Percentiles rank a stretch among this genome's conserved stretches.
These are phyloP conservation scores for Teinopalpus imperialis DNA, from an alignment of 2,888 invertebrate species.

Conservation along the genomic window DNA sequence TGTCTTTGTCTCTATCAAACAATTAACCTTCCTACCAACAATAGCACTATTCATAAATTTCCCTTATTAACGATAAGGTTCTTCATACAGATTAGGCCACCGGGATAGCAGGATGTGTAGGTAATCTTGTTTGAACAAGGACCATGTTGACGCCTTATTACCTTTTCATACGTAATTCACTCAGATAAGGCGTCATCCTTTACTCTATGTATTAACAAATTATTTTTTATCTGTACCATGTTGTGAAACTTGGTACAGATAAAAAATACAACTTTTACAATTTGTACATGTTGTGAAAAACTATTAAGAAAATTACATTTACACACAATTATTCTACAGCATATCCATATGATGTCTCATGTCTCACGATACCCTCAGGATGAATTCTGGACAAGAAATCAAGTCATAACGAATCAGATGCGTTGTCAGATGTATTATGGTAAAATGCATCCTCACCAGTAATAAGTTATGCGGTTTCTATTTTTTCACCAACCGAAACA, in stretches of 20 bases:
- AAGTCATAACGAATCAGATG: too few relatives aligned
- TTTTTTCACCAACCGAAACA: too few relatives aligned
- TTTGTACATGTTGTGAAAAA: too few relatives aligned
- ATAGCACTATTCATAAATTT: slow-evolving; percentile 67
- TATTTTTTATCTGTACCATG: slow-evolving; percentile 20
- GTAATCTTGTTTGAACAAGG: slow-evolving; percentile 70
- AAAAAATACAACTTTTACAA: too few relatives aligned
- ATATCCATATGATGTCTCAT: too few relatives aligned
- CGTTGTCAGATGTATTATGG: too few relatives aligned
- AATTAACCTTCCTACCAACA: slow-evolving; percentile 43
- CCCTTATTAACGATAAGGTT: slow-evolving; percentile 62
- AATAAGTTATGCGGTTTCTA: too few relatives aligned
- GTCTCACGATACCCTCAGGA: too few relatives aligned
- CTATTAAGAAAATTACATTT: too few relatives aligned
- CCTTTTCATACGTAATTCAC: slow-evolving; percentile 36
- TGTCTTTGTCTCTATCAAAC: slow-evolving; percentile 53
- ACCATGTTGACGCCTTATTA: slow-evolving; percentile 54
- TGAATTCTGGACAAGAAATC: too few relatives aligned
- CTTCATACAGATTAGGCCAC: slow-evolving; percentile 64
- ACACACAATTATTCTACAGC: too few relatives aligned
- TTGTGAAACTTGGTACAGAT: slow-evolving; percentile 20
- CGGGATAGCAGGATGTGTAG: slow-evolving; percentile 73
- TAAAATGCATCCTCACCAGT: too few relatives aligned
- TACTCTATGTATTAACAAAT: slow-evolving; percentile 18
- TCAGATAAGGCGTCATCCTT: slow-evolving; percentile 30